phyloP scores from a whole-genome alignment of 2,888 invertebrate genomes.

The Dolichopus griseipennis region DNA sequence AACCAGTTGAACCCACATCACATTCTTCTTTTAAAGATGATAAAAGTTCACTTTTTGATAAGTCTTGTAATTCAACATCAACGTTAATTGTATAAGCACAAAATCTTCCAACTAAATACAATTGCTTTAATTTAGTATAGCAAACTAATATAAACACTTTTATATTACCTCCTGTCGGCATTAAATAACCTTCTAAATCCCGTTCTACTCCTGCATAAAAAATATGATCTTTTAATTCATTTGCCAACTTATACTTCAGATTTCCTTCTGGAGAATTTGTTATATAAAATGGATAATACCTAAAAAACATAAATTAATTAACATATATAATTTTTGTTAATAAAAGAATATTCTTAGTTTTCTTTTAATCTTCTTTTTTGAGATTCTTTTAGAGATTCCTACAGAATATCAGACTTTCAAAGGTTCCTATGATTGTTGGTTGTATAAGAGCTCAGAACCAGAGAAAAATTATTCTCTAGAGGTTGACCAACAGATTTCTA shows the following conservation, averaged over 20 bases:
- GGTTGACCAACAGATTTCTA: too few relatives aligned
- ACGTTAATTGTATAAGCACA: conserved; percentile 66
- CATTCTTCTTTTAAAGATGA: conserved; percentile 68
- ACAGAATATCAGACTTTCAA: too few relatives aligned
- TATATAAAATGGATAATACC: conserved; percentile 87
- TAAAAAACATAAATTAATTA: conserved; percentile 26
- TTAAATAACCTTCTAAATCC: conserved; percentile 66
- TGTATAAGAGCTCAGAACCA: too few relatives aligned
- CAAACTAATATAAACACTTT: neutral
- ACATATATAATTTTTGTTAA: conserved; percentile 1
- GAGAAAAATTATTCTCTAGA: too few relatives aligned
- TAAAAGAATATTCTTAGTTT: too few relatives aligned
- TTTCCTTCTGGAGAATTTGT: conserved; percentile 80
- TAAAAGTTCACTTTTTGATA: conserved; percentile 69
- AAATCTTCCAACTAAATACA: conserved; percentile 60
- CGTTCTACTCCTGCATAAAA: conserved; percentile 75
- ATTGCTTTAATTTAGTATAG: neutral
- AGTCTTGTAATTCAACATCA: neutral
- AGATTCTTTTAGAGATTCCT: too few relatives aligned
- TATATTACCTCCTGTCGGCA: conserved; percentile 62
- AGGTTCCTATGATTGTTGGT: too few relatives aligned
- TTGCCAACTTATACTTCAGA: conserved; percentile 65
- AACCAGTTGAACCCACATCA: conserved; percentile 64
- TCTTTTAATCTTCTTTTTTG: too few relatives aligned
- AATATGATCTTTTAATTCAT: conserved; percentile 59